Base-by-base conservation (phyloP, 2,113 vertebrate species). In the Turdus rufiventris region DNA sequence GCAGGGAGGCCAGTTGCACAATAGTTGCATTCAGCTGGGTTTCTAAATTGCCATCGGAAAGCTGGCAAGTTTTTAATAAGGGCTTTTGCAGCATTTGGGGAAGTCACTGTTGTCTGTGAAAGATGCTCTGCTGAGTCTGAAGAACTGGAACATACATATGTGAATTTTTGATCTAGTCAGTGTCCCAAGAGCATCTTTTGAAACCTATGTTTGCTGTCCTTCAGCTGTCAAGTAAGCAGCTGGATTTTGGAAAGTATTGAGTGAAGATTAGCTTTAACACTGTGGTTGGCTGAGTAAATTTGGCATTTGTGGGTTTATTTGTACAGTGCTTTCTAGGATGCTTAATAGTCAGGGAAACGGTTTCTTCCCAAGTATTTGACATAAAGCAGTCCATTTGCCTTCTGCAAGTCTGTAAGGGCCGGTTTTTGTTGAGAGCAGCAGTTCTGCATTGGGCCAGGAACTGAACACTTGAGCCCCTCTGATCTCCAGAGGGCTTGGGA, bases 11-110 rank as follows among this genome's bases (percentile, higher is more conserved):
- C 67, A 14, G 20, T 5, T 24, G 85, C 71, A 96, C 85, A 96
- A 91, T 89, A 81, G 93, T 40, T 11, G 3, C 91, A 88, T 91
- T 96, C 94, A 96, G 67, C 60, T 42, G 45, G 47, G 63, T 58
- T 94, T 83, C 89, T 70, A 65, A 85, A 85, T 71, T 94, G 89
- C 68, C 67, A 12, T 47, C 0, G 0, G 91, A 83, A 88, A 94
- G 47, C 75, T 95, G 91, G 70, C 93, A 54, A 72, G 47, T 56
- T 57, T 84, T 92, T 89, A 77, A 56, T 18, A 43, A 48, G 74
- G 42, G 50, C 38, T 73, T 89, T 50, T 62, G 75, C 82, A 63
- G 53, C 23, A 42, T 66, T 70, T 40, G 81, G 63, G 42, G 26
- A 89, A 85, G 66, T 34, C 20, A 3, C 34, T 40, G 28, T 18